Percentiles rank a stretch among this genome's conserved stretches.
phyloP scores from a whole-genome alignment of 30 jellyfish, hydroid and myxozoan genomes.

The Turritopsis rubra region DNA sequence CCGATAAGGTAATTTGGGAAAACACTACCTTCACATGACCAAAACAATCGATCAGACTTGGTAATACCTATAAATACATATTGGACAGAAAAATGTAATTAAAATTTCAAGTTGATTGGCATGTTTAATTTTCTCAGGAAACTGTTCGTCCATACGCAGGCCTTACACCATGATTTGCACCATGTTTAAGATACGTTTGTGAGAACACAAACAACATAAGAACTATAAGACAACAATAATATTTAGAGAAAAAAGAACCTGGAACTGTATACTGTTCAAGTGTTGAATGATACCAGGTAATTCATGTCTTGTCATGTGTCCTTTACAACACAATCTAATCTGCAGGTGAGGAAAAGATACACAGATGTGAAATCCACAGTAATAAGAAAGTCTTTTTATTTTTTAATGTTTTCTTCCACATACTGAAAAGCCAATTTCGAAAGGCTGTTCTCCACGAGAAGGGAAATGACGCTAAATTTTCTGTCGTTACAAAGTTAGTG shows the following conservation, averaged over 20 bases:
- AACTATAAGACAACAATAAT: too few species aligned
- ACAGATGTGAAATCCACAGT: too few species aligned
- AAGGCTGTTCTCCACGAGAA: too few species aligned
- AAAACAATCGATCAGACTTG: not conserved
- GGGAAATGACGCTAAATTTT: too few species aligned
- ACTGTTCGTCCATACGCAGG: too few species aligned
- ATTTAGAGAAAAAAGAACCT: not conserved
- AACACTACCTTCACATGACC: not conserved
- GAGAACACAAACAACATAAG: too few species aligned
- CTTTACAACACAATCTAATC: not conserved
- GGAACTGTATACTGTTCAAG: not conserved
- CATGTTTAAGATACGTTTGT: too few species aligned
- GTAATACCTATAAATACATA: not conserved
- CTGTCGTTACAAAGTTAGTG: too few species aligned
- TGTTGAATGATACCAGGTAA: not conserved
- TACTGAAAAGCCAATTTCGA: too few species aligned
- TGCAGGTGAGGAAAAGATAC: not conserved
- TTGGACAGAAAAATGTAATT: not conserved
- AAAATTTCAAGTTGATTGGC: not conserved
- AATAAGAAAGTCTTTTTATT: not conserved
- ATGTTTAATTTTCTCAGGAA: not conserved
- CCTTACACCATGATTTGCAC: too few species aligned
- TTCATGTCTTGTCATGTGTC: not conserved
- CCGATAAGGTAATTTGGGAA: not conserved
- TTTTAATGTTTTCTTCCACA: too few species aligned